A percentile compares a stretch with the other conserved stretches of the same genome.
Evolutionary conservation across 2,797 vertebrate species (phyloP).

Genomic region (Columba guinea): DNA sequence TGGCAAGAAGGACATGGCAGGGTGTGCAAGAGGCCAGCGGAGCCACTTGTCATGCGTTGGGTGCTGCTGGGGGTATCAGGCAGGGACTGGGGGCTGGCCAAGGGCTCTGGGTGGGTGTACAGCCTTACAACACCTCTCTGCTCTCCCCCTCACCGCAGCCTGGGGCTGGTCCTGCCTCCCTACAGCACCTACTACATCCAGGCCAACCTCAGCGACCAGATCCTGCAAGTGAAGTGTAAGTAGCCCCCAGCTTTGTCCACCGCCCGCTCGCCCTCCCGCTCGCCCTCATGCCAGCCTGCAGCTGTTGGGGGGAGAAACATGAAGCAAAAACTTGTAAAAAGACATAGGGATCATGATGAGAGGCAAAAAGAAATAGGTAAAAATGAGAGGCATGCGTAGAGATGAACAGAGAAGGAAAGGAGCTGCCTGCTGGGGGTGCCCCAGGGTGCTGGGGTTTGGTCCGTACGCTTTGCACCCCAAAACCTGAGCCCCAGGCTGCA

Average conservation of each 20-base stretch:
- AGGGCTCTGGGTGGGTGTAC: not conserved
- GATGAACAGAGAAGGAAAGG: not conserved
- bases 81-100: not conserved
- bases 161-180: slow-evolving; percentile 94
- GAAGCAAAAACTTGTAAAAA: not conserved
- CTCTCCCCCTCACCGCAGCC: slow-evolving; percentile 77
- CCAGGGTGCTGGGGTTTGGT: not conserved
- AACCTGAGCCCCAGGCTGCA: not conserved
- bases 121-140: not conserved
- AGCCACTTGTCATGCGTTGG: fast-evolving
- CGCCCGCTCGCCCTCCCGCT: slow-evolving; percentile 58
- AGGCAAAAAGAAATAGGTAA: not conserved
- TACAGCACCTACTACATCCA: slow-evolving; percentile 98
- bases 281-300: not conserved
- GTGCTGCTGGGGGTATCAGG: not conserved
- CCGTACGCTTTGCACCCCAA: not conserved
- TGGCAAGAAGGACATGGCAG: not conserved
- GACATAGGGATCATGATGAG: not conserved
- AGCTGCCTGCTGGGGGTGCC: slow-evolving; percentile 42
- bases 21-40: not conserved
- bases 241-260: slow-evolving; percentile 77
- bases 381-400: not conserved
- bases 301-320: slow-evolving; percentile 27
- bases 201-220: slow-evolving; percentile 99
- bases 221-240: slow-evolving; percentile 99